Base-by-base conservation (phyloP, 1,140 invertebrate species). In the Rhyacophila brunnea region DNA sequence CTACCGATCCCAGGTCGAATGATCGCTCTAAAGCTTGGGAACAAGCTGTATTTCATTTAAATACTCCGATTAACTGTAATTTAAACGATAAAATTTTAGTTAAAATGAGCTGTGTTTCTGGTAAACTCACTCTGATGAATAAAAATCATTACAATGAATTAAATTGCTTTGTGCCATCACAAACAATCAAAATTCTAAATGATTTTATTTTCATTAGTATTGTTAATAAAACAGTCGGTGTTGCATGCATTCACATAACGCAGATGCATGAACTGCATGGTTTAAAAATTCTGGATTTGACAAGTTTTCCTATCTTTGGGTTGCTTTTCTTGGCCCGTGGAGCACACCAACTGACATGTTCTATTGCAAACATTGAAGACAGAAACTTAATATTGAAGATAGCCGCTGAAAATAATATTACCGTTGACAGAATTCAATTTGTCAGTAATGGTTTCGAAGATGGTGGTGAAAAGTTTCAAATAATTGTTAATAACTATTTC, bases 1-100 rank as follows among this genome's bases (percentile, higher is more conserved):
- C 79, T 20, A 80, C 75, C 14, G 68, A 81, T 67, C 81, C 80
- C 2, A 68, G 60, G 46, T 68, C 81, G 10, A 73, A 76, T 4
- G 75, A 74, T 7, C 68, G 74, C 50, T 76, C 79, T 18, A 82
- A 80, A 59, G 89, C 88, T 67, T 92, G 90, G 90, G 88, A 92
- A 69, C 85, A 89, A 69, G 87, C 87, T 17, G 73, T 91, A 17
- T 90, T 87, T 36, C 50, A 60, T 44, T 35, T 58, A 14, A 50
- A 58, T 17, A n/a, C 11, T 14, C 48, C 56, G 10, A n/a, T 36
- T 11, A 5, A 28, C 4, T 35, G 13, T 13, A 19, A 51, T 34
- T 35, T 23, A 5, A 32, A 10, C 0, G 20, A 40, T 6, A 34
- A 48, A 42, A 49, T 58, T n/a, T 0, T 10, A 7, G 10, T 55